Evolutionary conservation across 30 jellyfish, hydroid and myxozoan genomes (phyloP).

Genomic region (Aurelia sp.): DNA sequence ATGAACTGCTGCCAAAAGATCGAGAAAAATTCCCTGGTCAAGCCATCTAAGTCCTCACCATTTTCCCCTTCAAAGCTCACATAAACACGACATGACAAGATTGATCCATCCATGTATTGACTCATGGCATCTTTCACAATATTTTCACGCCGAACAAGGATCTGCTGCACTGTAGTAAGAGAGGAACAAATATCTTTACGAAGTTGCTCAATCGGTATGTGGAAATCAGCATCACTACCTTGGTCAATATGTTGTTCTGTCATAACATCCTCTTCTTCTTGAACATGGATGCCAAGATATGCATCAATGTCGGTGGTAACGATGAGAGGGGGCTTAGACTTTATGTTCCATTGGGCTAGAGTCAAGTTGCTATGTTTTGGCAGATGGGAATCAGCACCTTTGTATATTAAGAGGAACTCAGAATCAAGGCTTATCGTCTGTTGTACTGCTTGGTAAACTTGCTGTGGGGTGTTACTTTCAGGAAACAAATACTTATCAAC

Average conservation of each 20-base stretch:
- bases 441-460: background rate
- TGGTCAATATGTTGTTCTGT: too few species aligned
- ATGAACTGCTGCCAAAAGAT: background rate
- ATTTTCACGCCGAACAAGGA: background rate
- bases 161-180: background rate
- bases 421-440: background rate
- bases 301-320: background rate
- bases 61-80: constrained; percentile 4
- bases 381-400: background rate
- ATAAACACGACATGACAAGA: background rate
- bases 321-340: background rate
- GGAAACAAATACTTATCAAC: background rate
- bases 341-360: background rate
- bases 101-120: background rate
- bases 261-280: background rate
- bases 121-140: background rate
- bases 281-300: background rate
- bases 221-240: background rate
- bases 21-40: constrained; percentile 8
- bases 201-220: background rate
- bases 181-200: background rate
- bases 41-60: constrained; percentile 17
- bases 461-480: background rate
- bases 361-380: background rate
- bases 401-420: background rate